Evolutionary conservation across 2,113 vertebrate genomes (phyloP).

Genomic region (Osmerus eperlanus): DNA sequence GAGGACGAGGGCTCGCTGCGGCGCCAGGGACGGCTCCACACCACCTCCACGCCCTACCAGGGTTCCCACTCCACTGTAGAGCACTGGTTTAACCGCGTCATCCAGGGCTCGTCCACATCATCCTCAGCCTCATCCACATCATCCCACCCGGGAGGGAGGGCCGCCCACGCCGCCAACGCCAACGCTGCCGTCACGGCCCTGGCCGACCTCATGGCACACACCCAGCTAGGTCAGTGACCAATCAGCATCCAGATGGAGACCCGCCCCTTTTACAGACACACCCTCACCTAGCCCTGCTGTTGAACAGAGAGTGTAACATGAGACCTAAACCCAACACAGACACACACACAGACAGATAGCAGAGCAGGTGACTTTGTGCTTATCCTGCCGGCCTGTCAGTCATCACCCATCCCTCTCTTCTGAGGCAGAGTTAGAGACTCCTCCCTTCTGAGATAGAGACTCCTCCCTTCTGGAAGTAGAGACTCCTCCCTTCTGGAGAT

Average conservation of each 20-base stretch:
- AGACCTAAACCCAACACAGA: not conserved
- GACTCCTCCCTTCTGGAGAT: too few species aligned
- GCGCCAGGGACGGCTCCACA: slow-evolving; percentile 79
- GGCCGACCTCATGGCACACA: slow-evolving; percentile 87
- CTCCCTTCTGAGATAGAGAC: too few species aligned
- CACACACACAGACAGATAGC: not conserved
- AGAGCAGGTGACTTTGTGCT: not conserved
- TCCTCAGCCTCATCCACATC: slow-evolving; percentile 97
- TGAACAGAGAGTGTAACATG: not conserved
- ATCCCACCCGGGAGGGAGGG: slow-evolving; percentile 91
- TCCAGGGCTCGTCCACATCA: slow-evolving; percentile 97
- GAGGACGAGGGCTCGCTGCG: slow-evolving; percentile 96
- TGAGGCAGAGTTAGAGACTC: too few species aligned
- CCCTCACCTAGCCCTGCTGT: not conserved
- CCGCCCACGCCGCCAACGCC: slow-evolving; percentile 74
- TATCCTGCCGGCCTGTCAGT: too few species aligned
- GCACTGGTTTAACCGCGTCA: slow-evolving; percentile 92
- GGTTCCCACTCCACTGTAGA: slow-evolving; percentile 79
- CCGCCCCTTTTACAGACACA: not conserved
- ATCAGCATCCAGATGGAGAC: not conserved
- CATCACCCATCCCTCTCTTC: too few species aligned
- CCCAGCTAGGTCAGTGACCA: slow-evolving; percentile 67
- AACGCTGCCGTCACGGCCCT: slow-evolving; percentile 78
- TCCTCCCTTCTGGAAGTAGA: too few species aligned
- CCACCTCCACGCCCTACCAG: slow-evolving; percentile 84